phyloP scores from a whole-genome alignment of 2,888 invertebrate genomes.

The Tenthredo scrophulariae region DNA sequence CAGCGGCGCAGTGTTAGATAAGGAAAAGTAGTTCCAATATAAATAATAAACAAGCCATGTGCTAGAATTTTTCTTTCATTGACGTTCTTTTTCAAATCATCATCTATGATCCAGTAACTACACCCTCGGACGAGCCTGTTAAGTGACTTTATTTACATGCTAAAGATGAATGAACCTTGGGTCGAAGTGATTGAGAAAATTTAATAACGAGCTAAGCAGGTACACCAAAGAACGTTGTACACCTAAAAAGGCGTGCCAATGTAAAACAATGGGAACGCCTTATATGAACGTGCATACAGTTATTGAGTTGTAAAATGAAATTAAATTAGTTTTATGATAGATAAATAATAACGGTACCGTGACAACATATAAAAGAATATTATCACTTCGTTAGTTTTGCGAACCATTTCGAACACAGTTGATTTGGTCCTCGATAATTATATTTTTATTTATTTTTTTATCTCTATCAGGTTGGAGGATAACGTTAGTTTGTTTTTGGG shows the following conservation, averaged over 20 bases:
- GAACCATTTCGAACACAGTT: background rate
- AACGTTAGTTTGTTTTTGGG: background rate
- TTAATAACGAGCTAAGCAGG: slow-evolving; percentile 44
- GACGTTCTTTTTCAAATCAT: background rate
- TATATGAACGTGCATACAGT: slow-evolving; percentile 29
- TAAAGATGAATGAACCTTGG: slow-evolving; percentile 24
- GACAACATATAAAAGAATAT: background rate
- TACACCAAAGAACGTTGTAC: slow-evolving; percentile 20
- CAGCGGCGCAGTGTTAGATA: background rate
- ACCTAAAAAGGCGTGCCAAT: slow-evolving; percentile 31
- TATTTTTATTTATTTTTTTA: background rate
- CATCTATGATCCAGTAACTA: background rate
- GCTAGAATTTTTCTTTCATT: background rate
- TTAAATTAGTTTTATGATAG: background rate
- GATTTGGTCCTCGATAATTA: background rate
- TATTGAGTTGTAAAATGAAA: background rate
- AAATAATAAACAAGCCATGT: background rate
- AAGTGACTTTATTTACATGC: background rate
- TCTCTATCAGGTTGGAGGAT: background rate
- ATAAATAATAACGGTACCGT: background rate
- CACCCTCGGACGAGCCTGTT: background rate
- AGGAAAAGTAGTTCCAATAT: background rate
- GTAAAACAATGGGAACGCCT: slow-evolving; percentile 25
- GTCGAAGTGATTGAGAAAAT: background rate
- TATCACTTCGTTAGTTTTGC: background rate